Evolutionary conservation across 2,797 vertebrate species (phyloP).

Genomic region (Hydrolagus colliei): DNA sequence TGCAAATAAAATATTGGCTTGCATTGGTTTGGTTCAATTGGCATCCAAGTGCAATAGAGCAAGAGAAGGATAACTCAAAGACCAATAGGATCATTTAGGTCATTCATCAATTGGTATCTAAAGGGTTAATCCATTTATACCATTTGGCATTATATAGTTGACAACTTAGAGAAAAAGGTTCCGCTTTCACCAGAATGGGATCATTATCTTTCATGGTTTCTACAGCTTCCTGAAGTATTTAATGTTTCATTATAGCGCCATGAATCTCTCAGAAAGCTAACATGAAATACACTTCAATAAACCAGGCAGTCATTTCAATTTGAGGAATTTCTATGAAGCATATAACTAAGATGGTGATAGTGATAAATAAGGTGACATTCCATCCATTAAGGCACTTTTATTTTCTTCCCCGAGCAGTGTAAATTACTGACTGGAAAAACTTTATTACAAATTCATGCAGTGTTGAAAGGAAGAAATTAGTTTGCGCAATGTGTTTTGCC

Average conservation of each 20-base stretch:
- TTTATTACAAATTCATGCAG: not conserved
- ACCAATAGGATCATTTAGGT: not conserved
- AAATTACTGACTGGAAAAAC: not conserved
- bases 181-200: not conserved
- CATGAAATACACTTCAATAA: slow-evolving; percentile 17
- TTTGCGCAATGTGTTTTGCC: not conserved
- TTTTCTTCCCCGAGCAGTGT: not conserved
- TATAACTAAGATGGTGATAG: not conserved
- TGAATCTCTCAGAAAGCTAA: not conserved
- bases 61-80: not conserved
- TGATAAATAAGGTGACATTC: not conserved
- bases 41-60: no score
- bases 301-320: not conserved
- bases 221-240: not conserved
- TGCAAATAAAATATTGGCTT: no score
- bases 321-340: not conserved
- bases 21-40: no score
- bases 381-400: not conserved
- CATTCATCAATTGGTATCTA: not conserved
- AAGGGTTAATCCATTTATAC: not conserved
- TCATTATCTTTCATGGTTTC: no score
- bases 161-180: not conserved
- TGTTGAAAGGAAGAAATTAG: not conserved
- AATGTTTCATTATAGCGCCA: not conserved
- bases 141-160: not conserved